Base-by-base conservation (phyloP, 2,113 vertebrate species). In the Lota lota region DNA sequence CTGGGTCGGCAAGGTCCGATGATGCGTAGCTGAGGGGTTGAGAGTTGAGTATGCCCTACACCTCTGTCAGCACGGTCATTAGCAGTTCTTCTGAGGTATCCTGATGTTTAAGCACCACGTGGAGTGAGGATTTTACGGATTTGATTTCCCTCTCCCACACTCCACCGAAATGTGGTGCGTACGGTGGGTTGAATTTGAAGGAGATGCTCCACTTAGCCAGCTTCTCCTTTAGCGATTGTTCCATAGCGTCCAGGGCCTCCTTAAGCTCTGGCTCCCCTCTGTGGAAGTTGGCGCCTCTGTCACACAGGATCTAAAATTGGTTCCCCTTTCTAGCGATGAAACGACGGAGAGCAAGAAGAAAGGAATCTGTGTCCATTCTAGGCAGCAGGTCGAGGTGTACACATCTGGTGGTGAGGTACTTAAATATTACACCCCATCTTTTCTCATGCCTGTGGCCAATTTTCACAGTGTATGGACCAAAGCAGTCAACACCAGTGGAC, bases 401-500 rank as follows among this genome's bases (percentile, higher is more conserved):
- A 17, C 68, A 70, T 22, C 36, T 17, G 28, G 28, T 33, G 28
- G 2, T 33, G 11, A 64, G 68, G 22, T 50, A 63, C 21, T 70
- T 70, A 28, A 70, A 64, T 3, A 70, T 33, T 11, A 64, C 58
- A 16, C 69, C 28, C 62, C 54, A 66, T 21, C 19, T 4, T 1
- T 60, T 72, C 66, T 66, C 64, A 1, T 58, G 56, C 36, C 40
- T 3, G 18, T 57, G 19, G 1, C 57, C 70, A 14, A 73, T 66
- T 56, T 66, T 73, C 1, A 61, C 20, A 11, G 21, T 28, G 14
- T 21, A 73, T 33, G 58, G 70, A 8, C 54, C 22, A 15, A 73
- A 66, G 14, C 64, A 73, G 57, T 66, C 70, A 6, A 61, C 64
- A 5, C 70, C 70, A 6, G 56, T n/a, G 12, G 70, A 73, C 70